Conservation (phyloP, 1,140 invertebrate species). For the Drosophila grimshawi region DNA sequence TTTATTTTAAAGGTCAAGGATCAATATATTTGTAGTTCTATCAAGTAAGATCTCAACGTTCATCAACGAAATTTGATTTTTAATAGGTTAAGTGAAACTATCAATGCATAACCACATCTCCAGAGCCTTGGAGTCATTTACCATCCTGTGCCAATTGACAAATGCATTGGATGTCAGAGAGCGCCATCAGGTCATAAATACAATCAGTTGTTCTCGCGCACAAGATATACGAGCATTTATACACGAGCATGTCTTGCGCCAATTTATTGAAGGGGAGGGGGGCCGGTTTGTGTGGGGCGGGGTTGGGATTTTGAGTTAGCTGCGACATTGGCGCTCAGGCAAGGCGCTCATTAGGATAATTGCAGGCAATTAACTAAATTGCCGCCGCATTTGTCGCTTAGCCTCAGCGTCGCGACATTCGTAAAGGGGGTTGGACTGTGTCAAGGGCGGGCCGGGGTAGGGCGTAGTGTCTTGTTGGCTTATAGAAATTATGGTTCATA, state of each 20-base stretch:
- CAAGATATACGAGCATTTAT: constrained; percentile 52
- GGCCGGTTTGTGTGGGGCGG: background rate
- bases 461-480: constrained; percentile 37
- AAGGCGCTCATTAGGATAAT: constrained; percentile 83
- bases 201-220: constrained; percentile 59
- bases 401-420: constrained; percentile 34
- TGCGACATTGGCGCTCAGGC: constrained; percentile 63
- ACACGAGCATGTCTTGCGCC: constrained; percentile 24
- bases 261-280: constrained; percentile 19
- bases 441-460: background rate
- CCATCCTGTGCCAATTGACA: constrained; percentile 50
- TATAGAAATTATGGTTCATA: constrained; percentile 79
- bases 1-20: no score
- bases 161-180: constrained; percentile 44
- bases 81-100: no score
- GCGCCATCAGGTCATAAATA: constrained; percentile 80
- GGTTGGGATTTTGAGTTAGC: constrained; percentile 26
- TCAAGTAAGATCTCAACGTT: no score
- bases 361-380: constrained; percentile 83
- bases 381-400: constrained; percentile 80
- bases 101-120: no score
- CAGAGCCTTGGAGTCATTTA: no score
- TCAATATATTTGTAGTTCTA: no score
- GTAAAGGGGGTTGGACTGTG: constrained; percentile 12
- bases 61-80: no score